phyloP scores from a whole-genome alignment of 1,140 invertebrate genomes.

The Ceratina australensis region DNA sequence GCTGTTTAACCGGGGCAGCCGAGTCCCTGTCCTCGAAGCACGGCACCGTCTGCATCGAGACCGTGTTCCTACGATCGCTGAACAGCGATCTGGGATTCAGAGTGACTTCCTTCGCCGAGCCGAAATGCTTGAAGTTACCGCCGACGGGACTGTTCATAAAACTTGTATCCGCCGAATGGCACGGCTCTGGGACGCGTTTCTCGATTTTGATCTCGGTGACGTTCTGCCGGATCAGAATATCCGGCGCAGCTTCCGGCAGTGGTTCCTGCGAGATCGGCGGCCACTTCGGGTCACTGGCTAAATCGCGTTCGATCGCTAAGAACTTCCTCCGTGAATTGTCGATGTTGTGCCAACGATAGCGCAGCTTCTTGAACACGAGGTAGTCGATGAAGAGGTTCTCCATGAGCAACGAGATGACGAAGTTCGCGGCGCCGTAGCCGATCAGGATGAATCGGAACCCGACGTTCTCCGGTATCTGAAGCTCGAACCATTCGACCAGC shows the following conservation, averaged over 20 bases:
- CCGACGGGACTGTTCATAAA: slow-evolving; percentile 58
- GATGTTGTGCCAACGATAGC: slow-evolving; percentile 79
- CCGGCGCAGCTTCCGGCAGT: slow-evolving; percentile 69
- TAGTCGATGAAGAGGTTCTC: slow-evolving; percentile 82
- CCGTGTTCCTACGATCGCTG: slow-evolving; percentile 72
- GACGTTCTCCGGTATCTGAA: slow-evolving; percentile 74
- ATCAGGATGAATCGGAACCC: slow-evolving; percentile 79
- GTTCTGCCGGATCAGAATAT: slow-evolving; percentile 72
- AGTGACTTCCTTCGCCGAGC: slow-evolving; percentile 75
- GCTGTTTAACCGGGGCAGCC: background rate
- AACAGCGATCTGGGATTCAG: slow-evolving; percentile 74
- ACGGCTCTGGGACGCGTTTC: slow-evolving; percentile 67
- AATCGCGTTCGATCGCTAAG: slow-evolving; percentile 81
- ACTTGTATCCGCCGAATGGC: slow-evolving; percentile 45
- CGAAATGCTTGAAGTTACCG: slow-evolving; percentile 63
- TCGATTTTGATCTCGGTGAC: slow-evolving; percentile 77
- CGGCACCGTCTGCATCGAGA: slow-evolving; percentile 75
- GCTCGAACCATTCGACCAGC: slow-evolving; percentile 74
- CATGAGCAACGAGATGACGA: slow-evolving; percentile 80
- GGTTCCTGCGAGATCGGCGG: slow-evolving; percentile 79
- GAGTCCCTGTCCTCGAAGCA: slow-evolving; percentile 69
- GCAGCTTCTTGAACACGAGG: slow-evolving; percentile 81
- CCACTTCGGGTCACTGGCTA: slow-evolving; percentile 82
- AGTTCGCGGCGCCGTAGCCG: slow-evolving; percentile 80
- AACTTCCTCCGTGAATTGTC: slow-evolving; percentile 83